Evolutionary conservation across 1,140 invertebrate species (phyloP), one percentile per base, ranked within the genome.

Genomic region (Artemia franciscana): DNA sequence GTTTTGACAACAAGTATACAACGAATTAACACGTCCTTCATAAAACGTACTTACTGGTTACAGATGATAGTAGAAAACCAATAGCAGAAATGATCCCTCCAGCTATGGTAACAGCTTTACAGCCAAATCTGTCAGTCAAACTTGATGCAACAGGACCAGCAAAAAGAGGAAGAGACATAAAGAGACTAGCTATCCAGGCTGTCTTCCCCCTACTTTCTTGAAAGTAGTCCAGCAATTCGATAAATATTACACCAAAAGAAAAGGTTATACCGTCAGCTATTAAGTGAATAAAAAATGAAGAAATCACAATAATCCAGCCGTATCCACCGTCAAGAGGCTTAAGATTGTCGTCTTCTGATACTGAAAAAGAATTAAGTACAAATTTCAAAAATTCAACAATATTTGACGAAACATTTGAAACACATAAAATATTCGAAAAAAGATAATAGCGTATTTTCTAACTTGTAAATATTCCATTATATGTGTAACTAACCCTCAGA

Each of bases 221-320:
- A 70, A 93, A 96, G 68, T 91, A 82, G 4, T 83, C 76, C n/a
- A 90, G 73, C 68, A 96, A 86, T 68, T 93, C 84, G 0, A 85
- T 83, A 68, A 88, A 90, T 15, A 95, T 78, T 0, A 94, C 73
- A 0, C 91, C 91, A 71, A 94, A 93, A 0, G 89, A 91, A 69
- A 93, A 92, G 26, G 88, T 88, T 7, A 95, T 83, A 0, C 91
- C 92, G 72, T 96, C 92, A n/a, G 89, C 88, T 66, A 94, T 92
- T 24, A 93, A 76, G 71, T 92, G 92, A 59, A 90, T 84, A 73
- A 91, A 78, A 68, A 94, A 91, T 0, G 88, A 84, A 0, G 88
- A 81, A 3, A 83, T 70, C 0, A 93, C 88, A 0, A 71, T 87
- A 77, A 71, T 83, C 85, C 60, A 92, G 76, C 69, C 91, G 78